Evolutionary conservation across 1,140 invertebrate genomes (phyloP).

Genomic region (Achroia grisella): DNA sequence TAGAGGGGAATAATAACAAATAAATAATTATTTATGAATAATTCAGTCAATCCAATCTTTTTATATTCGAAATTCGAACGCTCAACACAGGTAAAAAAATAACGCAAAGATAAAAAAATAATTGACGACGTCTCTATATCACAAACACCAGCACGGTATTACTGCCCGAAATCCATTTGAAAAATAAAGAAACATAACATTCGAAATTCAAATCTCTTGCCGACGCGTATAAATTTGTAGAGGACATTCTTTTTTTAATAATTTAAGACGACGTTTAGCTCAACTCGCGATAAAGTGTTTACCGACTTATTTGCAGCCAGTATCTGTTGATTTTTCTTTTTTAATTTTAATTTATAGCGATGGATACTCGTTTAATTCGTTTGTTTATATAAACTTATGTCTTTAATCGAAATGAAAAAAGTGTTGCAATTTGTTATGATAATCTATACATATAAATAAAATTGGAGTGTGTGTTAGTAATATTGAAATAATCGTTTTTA

Average conservation of each 20-base stretch:
- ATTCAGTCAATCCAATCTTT: no score
- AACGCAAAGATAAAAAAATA: no score
- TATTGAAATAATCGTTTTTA: no score
- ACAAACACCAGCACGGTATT: slow-evolving; percentile 20
- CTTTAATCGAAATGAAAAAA: no score
- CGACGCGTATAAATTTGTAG: slow-evolving; percentile 24
- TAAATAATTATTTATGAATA: no score
- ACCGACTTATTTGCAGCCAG: slow-evolving; percentile 45
- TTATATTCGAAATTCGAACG: no score
- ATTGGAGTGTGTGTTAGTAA: no score
- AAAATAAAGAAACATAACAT: slow-evolving; percentile 33
- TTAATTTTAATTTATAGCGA: no score
- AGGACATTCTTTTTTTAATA: slow-evolving; percentile 33
- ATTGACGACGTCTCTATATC: slow-evolving; percentile 13
- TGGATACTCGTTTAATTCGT: slow-evolving; percentile 4
- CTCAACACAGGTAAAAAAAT: no score
- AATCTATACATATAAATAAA: no score
- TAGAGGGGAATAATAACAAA: no score
- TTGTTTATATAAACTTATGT: slow-evolving; percentile 27
- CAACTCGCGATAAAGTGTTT: slow-evolving; percentile 48
- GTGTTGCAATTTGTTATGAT: no score
- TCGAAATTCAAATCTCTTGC: slow-evolving; percentile 39
- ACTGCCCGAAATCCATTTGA: slow-evolving; percentile 21
- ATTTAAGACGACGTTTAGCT: slow-evolving; percentile 36
- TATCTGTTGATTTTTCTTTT: not conserved